Evolutionary conservation across 1,140 invertebrate genomes (phyloP).

Genomic region (Bombyx mori): ASM3026992v2 NC_085116.1:7776501-7777000

Average conservation of each 20-base stretch:
- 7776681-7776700: constrained; percentile 9
- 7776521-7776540: no score
- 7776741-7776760: constrained; percentile 58
- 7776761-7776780: constrained; percentile 46
- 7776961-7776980: no score
- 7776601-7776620: no score
- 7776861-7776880: neutral
- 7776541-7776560: no score
- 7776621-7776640: no score
- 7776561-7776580: no score
- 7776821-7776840: constrained; percentile 42
- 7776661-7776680: neutral
- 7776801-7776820: constrained; percentile 45
- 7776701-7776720: constrained; percentile 46
- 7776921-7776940: no score
- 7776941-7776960: no score
- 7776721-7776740: constrained; percentile 53
- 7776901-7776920: neutral
- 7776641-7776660: neutral
- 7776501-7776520: no score
- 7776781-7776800: constrained; percentile 25
- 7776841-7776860: neutral
- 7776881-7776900: neutral
- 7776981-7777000: no score
- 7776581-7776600: no score